Conservation (phyloP, 2,113 vertebrate species). For the Echinops telfairi region DNA sequence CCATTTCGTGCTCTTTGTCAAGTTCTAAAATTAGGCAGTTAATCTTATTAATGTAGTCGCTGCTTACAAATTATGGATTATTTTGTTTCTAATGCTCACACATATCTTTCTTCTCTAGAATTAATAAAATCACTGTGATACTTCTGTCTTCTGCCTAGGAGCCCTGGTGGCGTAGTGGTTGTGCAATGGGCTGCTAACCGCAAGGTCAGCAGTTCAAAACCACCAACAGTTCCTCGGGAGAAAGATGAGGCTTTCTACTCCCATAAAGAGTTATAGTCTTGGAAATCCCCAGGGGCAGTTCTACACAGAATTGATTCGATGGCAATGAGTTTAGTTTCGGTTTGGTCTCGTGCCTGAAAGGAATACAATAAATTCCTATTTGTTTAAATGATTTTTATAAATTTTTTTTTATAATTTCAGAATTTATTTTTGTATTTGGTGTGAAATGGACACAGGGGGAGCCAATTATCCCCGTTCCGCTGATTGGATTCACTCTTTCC, state of each 20-base stretch:
- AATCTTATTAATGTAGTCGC: constrained; percentile 26
- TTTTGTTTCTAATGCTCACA: not conserved
- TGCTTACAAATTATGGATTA: constrained; percentile 43
- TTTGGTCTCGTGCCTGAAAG: too few species aligned
- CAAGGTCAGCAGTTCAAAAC: too few species aligned
- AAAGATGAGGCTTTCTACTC: too few species aligned
- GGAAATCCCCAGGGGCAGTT: too few species aligned
- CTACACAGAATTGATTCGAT: too few species aligned
- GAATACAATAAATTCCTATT: too few species aligned
- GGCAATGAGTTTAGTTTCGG: too few species aligned
- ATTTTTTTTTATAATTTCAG: constrained; percentile 42
- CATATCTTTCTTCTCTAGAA: not conserved
- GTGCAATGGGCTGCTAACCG: too few species aligned
- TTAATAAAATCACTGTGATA: constrained; percentile 38
- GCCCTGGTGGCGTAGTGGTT: too few species aligned
- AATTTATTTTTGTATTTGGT: constrained; percentile 50
- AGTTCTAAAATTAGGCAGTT: constrained; percentile 48
- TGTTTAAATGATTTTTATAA: not conserved
- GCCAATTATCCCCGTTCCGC: not conserved
- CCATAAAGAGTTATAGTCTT: too few species aligned
- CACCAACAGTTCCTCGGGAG: too few species aligned
- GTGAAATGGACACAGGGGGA: constrained; percentile 10
- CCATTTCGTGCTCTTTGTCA: not conserved
- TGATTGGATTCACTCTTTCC: not conserved
- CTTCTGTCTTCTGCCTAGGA: constrained; percentile 18